phyloP scores from a whole-genome alignment of 1,140 invertebrate genomes.

The Zeugodacus cucurbitae region DNA sequence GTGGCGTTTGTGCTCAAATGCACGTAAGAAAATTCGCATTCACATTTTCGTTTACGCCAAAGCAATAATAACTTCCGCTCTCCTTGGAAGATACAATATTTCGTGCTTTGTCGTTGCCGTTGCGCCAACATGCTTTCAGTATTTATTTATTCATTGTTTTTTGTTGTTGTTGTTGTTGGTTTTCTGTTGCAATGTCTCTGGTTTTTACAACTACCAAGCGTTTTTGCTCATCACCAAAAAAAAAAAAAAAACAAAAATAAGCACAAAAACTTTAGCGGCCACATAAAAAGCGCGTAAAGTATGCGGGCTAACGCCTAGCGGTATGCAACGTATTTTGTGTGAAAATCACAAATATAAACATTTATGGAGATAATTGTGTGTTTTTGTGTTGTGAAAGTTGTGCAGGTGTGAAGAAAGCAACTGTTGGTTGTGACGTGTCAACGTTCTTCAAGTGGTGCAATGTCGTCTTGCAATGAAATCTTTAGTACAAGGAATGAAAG shows the following conservation, averaged over 20 bases:
- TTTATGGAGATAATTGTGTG: background rate
- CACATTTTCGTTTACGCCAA: background rate
- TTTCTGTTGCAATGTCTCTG: background rate
- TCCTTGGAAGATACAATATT: background rate
- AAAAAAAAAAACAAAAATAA: no score
- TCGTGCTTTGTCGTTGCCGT: background rate
- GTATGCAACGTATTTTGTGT: background rate
- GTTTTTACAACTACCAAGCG: background rate
- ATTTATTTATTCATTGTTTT: background rate
- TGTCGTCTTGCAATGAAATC: background rate
- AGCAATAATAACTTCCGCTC: slow-evolving; percentile 23
- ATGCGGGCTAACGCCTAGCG: background rate
- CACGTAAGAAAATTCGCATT: background rate
- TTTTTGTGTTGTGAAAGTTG: background rate
- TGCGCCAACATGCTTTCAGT: background rate
- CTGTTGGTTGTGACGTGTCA: background rate
- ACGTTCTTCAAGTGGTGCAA: background rate
- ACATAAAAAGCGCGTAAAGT: background rate
- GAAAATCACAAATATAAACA: background rate
- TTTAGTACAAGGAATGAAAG: background rate
- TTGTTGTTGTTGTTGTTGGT: background rate
- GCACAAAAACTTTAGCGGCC: background rate
- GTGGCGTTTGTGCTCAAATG: background rate
- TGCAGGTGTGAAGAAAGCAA: background rate
- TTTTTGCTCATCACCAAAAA: background rate